Evolutionary conservation across 2,888 invertebrate species (phyloP), one percentile per base, ranked within the genome.

Genomic region (Leptura quadrifasciata): DNA sequence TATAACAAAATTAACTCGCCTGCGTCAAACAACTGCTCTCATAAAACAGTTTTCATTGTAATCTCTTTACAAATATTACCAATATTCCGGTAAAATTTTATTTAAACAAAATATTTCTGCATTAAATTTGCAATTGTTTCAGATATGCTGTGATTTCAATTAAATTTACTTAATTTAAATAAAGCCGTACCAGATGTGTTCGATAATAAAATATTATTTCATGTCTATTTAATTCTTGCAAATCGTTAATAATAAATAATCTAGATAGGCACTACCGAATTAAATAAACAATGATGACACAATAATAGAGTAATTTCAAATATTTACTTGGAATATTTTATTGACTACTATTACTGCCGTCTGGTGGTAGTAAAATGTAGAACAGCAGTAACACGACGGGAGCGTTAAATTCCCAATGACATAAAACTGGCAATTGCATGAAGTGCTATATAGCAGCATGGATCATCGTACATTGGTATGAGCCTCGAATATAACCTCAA

Each of bases 381-480:
- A 71, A 61, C 27, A 35, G 47, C 69, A 39, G 58, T 35, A 63
- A 63, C 39, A 18, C 63, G 39, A 65, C 65, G n/a, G 15, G 57
- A 61, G 64, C 70, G 52, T 63, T 70, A 75, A 75, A 64, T 58
- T 70, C 70, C 70, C 70, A 68, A 57, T 54, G 70, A 70, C 64
- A 64, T 80, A 80, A 80, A 80, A 80, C 78, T 76, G 77, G 74
- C 77, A 74, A 79, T 76, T 77, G 76, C 76, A 76, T 75, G 72
- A 74, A 76, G 76, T 75, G 77, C 65, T 71, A 72, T 75, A 79
- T 72, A 75, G 65, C 65, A 24, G 10, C 47, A 21, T 55, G 73
- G 71, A 78, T 78, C 73, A 72, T 67, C 76, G 54, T 72, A 72
- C 75, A 71, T 72, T 70, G 78, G 74, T 71, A 67, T 74, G 67